These are phyloP conservation scores for Megastigmus dorsalis DNA, from an alignment of 2,888 invertebrate species.

Conservation along the genomic window DNA sequence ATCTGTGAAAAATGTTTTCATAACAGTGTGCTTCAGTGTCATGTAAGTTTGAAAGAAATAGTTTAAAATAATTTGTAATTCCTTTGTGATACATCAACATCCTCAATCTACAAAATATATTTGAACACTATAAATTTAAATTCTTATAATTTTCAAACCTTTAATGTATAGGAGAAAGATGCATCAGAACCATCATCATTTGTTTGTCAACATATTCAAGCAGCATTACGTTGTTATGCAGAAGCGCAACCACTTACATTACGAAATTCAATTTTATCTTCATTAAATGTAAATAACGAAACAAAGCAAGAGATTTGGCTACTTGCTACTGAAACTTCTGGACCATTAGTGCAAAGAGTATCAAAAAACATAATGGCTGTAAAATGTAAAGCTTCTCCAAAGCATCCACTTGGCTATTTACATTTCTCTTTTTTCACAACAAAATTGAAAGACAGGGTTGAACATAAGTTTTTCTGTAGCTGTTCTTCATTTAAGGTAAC, in stretches of 20 bases:
- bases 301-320: slow-evolving; percentile 79
- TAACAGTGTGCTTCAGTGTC: slow-evolving; percentile 77
- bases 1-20: slow-evolving; percentile 77
- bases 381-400: slow-evolving; percentile 80
- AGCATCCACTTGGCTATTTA: slow-evolving; percentile 82
- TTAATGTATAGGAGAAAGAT: slow-evolving; percentile 66
- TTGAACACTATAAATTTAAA: too few species aligned
- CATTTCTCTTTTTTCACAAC: slow-evolving; percentile 80
- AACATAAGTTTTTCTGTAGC: slow-evolving; percentile 78
- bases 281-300: slow-evolving; percentile 78
- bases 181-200: slow-evolving; percentile 60
- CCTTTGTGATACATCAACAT: too few species aligned
- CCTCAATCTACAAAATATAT: too few species aligned
- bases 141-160: neutral
- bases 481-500: slow-evolving; percentile 77
- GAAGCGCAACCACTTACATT: slow-evolving; percentile 79
- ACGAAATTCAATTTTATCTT: slow-evolving; percentile 79
- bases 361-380: slow-evolving; percentile 84
- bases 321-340: slow-evolving; percentile 78
- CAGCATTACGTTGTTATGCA: slow-evolving; percentile 79
- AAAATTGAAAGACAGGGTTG: slow-evolving; percentile 75
- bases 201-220: slow-evolving; percentile 80
- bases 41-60: slow-evolving; percentile 73
- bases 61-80: too few species aligned
- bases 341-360: slow-evolving; percentile 82